Evolutionary conservation across 2,888 invertebrate genomes (phyloP).

Genomic region (Eristalis tenax): DNA sequence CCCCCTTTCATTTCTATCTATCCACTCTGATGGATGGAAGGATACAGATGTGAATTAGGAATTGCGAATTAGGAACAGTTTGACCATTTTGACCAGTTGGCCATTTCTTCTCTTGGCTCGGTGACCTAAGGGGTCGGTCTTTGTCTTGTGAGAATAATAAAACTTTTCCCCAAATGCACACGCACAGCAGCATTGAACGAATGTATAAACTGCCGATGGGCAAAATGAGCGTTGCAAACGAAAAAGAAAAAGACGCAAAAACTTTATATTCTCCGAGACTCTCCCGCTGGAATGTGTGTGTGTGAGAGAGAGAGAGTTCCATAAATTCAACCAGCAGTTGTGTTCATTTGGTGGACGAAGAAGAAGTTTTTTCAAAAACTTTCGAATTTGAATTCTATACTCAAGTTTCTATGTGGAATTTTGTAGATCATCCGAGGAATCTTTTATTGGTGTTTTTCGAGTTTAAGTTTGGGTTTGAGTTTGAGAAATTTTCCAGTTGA

Average conservation of each 20-base stretch:
- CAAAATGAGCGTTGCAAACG: neutral
- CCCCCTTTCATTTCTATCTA: neutral
- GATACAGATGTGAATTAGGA: constrained; percentile 33
- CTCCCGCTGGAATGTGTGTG: no score
- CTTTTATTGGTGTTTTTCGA: constrained; percentile 58
- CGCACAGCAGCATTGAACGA: no score
- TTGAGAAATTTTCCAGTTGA: constrained; percentile 35
- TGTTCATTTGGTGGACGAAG: constrained; percentile 9
- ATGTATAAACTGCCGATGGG: no score
- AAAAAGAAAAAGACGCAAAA: no score
- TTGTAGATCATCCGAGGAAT: constrained; percentile 57
- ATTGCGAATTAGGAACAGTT: constrained; percentile 26
- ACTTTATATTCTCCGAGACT: no score
- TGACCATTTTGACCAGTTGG: neutral
- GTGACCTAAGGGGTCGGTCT: no score
- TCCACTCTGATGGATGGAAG: constrained; percentile 14
- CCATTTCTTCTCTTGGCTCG: no score
- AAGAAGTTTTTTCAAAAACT: constrained; percentile 36
- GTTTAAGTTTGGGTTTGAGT: neutral
- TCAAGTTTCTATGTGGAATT: constrained; percentile 48
- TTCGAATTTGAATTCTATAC: constrained; percentile 55
- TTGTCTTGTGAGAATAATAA: constrained; percentile 7
- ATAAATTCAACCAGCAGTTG: constrained; percentile 8
- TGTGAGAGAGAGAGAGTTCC: constrained; percentile 1
- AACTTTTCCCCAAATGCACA: neutral